Percentiles rank a stretch among this genome's conserved stretches.
Conservation (phyloP, 2,888 invertebrate species). For the Melanotus villosus region DNA sequence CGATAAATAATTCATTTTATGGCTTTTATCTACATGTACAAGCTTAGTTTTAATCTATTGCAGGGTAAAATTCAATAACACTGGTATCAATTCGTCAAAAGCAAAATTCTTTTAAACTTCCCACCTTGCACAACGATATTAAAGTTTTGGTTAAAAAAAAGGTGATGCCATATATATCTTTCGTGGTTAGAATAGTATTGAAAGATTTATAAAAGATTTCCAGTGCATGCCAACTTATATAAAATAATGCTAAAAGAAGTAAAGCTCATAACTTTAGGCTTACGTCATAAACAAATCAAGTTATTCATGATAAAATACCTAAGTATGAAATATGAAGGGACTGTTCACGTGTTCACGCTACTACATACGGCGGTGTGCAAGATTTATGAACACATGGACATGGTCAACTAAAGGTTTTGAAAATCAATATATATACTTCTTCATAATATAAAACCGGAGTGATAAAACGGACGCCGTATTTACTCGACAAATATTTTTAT, state of each 20-base stretch:
- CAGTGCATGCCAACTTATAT: constrained; percentile 24
- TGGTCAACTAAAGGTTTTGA: constrained; percentile 37
- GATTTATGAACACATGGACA: constrained; percentile 45
- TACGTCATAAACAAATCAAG: constrained; percentile 44
- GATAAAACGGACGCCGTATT: constrained; percentile 32
- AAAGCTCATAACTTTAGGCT: constrained; percentile 34
- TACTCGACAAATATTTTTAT: constrained; percentile 45
- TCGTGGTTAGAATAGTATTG: constrained; percentile 12
- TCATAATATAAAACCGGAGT: constrained; percentile 30
- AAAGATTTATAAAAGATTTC: constrained; percentile 32
- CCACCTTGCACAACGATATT: too few relatives aligned
- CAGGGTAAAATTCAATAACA: background rate
- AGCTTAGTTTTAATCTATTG: background rate
- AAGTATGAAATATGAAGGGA: constrained; percentile 40
- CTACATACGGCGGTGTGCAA: constrained; percentile 33
- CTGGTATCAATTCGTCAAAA: too few relatives aligned
- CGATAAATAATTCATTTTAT: constrained; percentile 1
- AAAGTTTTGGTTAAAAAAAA: too few relatives aligned
- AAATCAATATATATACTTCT: constrained; percentile 43
- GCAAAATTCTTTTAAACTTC: too few relatives aligned
- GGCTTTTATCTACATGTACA: background rate
- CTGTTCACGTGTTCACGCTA: too few relatives aligned
- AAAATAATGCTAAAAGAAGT: constrained; percentile 30
- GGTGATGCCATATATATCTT: background rate
- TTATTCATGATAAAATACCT: constrained; percentile 40